Evolutionary conservation across 2,888 invertebrate species (phyloP).

Genomic region (Mimumesa dahlbomi): DNA sequence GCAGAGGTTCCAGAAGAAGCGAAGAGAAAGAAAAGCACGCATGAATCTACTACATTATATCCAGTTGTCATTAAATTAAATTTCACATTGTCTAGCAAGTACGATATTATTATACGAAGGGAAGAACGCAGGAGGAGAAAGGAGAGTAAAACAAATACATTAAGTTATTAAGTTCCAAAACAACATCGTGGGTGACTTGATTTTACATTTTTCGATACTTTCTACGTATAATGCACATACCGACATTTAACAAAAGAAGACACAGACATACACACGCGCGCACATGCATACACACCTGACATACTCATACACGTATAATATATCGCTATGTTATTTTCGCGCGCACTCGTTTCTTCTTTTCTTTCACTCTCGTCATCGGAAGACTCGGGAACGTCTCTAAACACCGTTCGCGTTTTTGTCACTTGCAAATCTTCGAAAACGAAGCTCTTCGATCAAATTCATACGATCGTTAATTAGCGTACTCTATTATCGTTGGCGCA

Average conservation of each 20-base stretch:
- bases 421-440: neutral
- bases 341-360: no score
- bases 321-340: no score
- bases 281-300: conserved; percentile 8
- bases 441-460: neutral
- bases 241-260: conserved; percentile 12
- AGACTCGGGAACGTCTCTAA: neutral
- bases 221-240: conserved; percentile 37
- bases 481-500: neutral
- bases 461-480: neutral
- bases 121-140: conserved; percentile 76
- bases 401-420: neutral
- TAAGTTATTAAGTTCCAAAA: conserved; percentile 76
- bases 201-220: conserved; percentile 65
- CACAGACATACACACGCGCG: conserved; percentile 22
- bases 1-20: conserved; percentile 58
- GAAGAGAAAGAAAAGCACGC: conserved; percentile 64
- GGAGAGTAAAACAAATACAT: conserved; percentile 75
- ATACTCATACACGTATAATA: neutral
- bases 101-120: conserved; percentile 76
- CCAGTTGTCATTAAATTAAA: conserved; percentile 78
- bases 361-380: neutral
- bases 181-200: conserved; percentile 73
- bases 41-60: conserved; percentile 74
- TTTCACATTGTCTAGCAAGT: conserved; percentile 77